phyloP scores from a whole-genome alignment of 2,113 vertebrate species.

The Sardina pilchardus region DNA sequence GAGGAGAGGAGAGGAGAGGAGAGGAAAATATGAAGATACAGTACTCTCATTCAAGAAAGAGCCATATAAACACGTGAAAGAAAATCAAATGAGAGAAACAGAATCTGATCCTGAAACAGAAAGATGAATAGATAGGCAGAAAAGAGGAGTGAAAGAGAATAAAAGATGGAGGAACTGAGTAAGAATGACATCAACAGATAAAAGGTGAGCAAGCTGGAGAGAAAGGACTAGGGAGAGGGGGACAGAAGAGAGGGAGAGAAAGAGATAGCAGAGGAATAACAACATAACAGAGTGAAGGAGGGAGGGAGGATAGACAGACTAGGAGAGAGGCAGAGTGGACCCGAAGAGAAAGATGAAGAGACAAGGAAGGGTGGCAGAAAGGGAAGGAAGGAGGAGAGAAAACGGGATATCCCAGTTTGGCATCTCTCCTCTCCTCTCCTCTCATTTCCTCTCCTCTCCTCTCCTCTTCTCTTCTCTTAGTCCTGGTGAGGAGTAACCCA shows the following conservation, averaged over 20 bases:
- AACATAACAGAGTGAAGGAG: no score
- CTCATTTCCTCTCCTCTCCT: background rate
- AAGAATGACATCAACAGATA: background rate
- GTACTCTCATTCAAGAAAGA: no score
- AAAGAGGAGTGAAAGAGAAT: background rate
- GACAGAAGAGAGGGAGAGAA: background rate
- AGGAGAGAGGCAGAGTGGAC: no score
- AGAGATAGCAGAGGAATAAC: no score
- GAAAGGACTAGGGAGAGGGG: background rate
- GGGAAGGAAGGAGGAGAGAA: background rate
- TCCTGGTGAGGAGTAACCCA: conserved; percentile 54
- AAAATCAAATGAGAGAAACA: conserved; percentile 30
- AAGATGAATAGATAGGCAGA: background rate
- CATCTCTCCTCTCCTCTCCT: background rate
- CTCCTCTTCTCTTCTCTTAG: conserved; percentile 18
- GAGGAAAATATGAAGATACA: background rate
- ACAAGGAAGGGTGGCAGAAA: background rate
- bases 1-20: background rate
- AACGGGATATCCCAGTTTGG: conserved; percentile 31
- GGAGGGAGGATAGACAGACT: no score
- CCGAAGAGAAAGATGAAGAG: background rate
- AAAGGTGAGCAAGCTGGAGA: background rate
- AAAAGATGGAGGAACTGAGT: background rate
- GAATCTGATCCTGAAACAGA: background rate
- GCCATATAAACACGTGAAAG: background rate